Evolutionary conservation across 2,888 invertebrate species (phyloP), one percentile per base, ranked within the genome.

Genomic region (Odontomyia ornata): DNA sequence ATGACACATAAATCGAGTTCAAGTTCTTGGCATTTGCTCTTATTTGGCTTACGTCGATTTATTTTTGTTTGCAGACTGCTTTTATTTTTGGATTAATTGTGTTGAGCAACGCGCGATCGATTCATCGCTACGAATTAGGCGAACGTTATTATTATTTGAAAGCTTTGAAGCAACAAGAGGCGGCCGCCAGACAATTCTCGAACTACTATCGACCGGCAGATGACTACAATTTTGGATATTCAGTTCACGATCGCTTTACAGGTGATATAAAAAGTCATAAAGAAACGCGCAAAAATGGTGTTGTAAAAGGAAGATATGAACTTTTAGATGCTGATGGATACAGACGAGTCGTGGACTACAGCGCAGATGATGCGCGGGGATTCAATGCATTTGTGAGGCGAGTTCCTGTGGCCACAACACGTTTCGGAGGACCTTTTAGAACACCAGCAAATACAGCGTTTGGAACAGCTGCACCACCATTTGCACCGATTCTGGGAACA

Each of bases 341-440:
- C 80, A 86, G 83, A 80, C 83, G 87, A 78, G 84, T 83, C 75
- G 87, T 87, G 28, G 84, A 87, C 64, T 87, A 87, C 83, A 84
- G 84, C 75, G 87, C 87, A 77, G 86, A 86, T 81, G 81, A 83
- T 36, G 82, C 83, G 80, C 84, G 85, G 76, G 87, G 87, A 79
- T 87, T 87, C 83, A 87, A 87, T 81, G 87, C 87, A 65, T 84
- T 87, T 36, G 87, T 87, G 30, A 83, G 83, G 80, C 85, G 83
- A n/a, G n/a, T 73, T 21, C 73, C 73, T 11, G 18, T 36, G 0
- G 18, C 30, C 25, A 57, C 30, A 15, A 11, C n/a, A 21, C 21
- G 43, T 9, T 25, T 9, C 25, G 21, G 28, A 11, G 71, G 52
- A n/a, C 18, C 1, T 43, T 52, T 72, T 72, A 7, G 36, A 18